phyloP scores from a whole-genome alignment of 2,797 vertebrate species.

The Sebastes vulpes region DNA sequence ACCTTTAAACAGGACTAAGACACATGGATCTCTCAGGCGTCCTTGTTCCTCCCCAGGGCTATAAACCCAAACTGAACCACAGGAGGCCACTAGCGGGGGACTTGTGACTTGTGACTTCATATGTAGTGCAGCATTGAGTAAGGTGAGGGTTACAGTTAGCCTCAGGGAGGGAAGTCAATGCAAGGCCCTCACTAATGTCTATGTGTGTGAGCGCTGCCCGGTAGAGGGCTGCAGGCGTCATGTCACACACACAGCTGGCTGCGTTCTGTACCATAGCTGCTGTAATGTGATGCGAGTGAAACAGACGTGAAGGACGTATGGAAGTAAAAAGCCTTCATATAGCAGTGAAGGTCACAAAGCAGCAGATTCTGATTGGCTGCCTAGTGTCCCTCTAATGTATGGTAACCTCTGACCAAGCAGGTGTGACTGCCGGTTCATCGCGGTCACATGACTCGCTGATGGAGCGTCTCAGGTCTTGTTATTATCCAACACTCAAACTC shows the following conservation, averaged over 20 bases:
- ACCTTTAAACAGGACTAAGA: constrained; percentile 20
- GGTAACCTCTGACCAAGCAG: not conserved
- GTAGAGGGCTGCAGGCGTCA: too few species aligned
- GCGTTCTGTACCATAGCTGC: constrained; percentile 13
- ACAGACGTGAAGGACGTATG: constrained; percentile 48
- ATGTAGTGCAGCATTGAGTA: constrained; percentile 11
- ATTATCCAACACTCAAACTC: constrained; percentile 13
- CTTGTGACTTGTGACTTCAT: constrained; percentile 17
- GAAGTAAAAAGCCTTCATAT: constrained; percentile 16
- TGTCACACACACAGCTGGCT: constrained; percentile 10
- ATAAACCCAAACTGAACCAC: constrained; percentile 6
- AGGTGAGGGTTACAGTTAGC: constrained; percentile 35
- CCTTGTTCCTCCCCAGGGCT: not conserved
- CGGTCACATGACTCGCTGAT: constrained; percentile 12
- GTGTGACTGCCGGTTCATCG: constrained; percentile 31
- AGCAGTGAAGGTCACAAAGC: constrained; percentile 30
- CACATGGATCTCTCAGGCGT: constrained; percentile 22
- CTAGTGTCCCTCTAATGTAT: not conserved
- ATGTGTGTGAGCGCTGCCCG: not conserved
- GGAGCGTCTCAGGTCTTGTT: constrained; percentile 27
- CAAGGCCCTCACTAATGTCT: not conserved
- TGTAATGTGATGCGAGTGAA: constrained; percentile 56
- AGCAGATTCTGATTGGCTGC: constrained; percentile 37
- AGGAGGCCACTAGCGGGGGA: not conserved
- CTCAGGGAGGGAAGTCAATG: constrained; percentile 5